Conservation (phyloP, 2,888 invertebrate genomes). For the Uropetala carovei region DNA sequence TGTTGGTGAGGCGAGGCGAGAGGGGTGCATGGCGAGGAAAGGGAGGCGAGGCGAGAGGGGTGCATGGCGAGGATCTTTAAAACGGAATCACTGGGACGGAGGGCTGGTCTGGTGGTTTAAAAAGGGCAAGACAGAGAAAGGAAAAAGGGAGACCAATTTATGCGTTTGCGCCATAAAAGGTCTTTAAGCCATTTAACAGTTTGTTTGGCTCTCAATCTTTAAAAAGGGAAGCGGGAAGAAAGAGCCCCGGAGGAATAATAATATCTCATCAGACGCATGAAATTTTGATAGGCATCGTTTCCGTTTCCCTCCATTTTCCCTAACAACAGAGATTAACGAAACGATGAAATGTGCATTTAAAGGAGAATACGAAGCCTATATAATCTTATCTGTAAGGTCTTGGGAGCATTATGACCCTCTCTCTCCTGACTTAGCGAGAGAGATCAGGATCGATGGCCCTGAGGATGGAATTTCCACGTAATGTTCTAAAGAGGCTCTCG, state of each 20-base stretch:
- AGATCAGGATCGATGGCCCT: no score
- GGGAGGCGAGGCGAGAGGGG: background rate
- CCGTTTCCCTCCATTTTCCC: background rate
- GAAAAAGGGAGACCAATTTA: slow-evolving; percentile 5
- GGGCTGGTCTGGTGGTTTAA: background rate
- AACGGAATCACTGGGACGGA: background rate
- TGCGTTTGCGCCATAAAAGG: slow-evolving; percentile 3
- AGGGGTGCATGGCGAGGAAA: background rate
- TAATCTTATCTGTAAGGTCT: no score
- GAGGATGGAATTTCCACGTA: no score
- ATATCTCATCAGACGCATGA: slow-evolving; percentile 5
- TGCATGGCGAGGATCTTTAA: background rate
- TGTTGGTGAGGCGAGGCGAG: background rate
- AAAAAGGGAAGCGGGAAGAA: background rate
- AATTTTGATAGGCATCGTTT: slow-evolving; percentile 17
- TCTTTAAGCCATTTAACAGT: slow-evolving; percentile 28
- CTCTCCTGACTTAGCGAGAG: background rate
- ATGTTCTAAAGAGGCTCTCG: no score
- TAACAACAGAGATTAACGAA: background rate
- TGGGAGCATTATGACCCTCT: background rate
- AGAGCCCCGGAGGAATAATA: slow-evolving; percentile 11
- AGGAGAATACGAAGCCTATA: no score
- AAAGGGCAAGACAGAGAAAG: background rate
- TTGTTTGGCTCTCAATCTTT: background rate
- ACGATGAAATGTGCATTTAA: background rate